These are phyloP conservation scores for Drosophila picticornis DNA, from an alignment of 2,888 invertebrate species.

Conservation along the genomic window DNA sequence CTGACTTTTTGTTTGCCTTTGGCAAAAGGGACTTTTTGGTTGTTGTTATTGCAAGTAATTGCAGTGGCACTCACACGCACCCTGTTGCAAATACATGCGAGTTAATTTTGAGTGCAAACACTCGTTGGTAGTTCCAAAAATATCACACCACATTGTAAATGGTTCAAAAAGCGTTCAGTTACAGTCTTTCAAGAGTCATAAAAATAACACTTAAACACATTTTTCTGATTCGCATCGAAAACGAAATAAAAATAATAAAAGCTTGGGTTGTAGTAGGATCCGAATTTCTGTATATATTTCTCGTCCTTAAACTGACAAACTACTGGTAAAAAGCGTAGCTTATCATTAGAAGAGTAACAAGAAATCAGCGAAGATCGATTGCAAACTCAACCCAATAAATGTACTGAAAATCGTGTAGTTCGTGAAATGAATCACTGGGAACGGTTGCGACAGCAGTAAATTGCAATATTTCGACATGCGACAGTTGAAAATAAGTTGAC, in stretches of 20 bases:
- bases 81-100: background rate
- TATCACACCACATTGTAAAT: background rate
- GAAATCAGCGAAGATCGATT: background rate
- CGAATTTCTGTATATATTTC: background rate
- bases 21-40: conserved; percentile 6
- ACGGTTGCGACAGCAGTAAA: conserved; percentile 22
- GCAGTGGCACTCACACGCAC: conserved; percentile 25
- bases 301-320: background rate
- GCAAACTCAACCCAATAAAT: background rate
- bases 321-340: background rate
- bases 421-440: conserved; percentile 9
- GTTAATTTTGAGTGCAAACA: conserved; percentile 20
- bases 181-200: background rate
- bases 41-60: conserved; percentile 43
- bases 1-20: conserved; percentile 55
- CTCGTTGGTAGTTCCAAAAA: conserved; percentile 7
- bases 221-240: background rate
- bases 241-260: background rate
- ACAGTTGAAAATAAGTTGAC: conserved; percentile 34
- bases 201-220: background rate
- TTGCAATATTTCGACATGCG: conserved; percentile 46
- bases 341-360: background rate
- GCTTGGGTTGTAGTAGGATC: background rate
- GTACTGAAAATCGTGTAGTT: background rate
- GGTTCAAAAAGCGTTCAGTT: background rate